Evolutionary conservation across 2,888 invertebrate species (phyloP), one percentile per base, ranked within the genome.

Genomic region (Dione juno): DNA sequence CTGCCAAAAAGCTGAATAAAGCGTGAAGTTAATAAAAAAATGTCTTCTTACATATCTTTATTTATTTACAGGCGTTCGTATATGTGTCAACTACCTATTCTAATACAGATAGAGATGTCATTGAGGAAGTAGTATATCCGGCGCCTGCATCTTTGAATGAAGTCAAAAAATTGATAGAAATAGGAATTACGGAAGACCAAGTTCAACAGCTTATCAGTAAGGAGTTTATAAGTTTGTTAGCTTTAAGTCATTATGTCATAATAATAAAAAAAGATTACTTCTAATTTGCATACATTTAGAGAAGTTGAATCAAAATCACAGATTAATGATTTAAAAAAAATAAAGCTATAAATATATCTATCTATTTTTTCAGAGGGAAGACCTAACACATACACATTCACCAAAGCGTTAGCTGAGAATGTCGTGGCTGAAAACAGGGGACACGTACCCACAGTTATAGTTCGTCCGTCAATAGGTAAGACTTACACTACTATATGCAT

Each of bases 381-480:
- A 65, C 82, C 83, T 0, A 87, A 84, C 64, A 84, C 84, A 0
- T 88, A 88, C 64, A 80, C 82, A 0, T 86, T 83, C 41, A 82
- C 84, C 0, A 88, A 88, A 65, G 81, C 84, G 0, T 66, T 87
- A 3, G 71, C 85, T 0, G 88, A 88, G 71, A 74, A 74, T 5
- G 71, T 80, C 0, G 70, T 88, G 0, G 76, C 75, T 0, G 79
- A 75, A 6, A 79, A 80, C 6, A 80, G 77, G 48, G 80, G 77
- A 0, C 43, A 77, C n/a, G 70, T 87, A 50, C 86, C 88, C 0
- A 77, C 81, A 3, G 75, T 83, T 7, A 88, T 89, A 35, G 72
- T 89, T 16, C 82, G 88, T 68, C 88, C 89, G 11, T 84, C 88
- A 2, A 77, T 84, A 43, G 84, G 89, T 88, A 80, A 82, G 75